Percentiles rank a stretch among this genome's conserved stretches.
Conservation (phyloP, 2,113 vertebrate genomes). For the Pachycephala philippinensis region DNA sequence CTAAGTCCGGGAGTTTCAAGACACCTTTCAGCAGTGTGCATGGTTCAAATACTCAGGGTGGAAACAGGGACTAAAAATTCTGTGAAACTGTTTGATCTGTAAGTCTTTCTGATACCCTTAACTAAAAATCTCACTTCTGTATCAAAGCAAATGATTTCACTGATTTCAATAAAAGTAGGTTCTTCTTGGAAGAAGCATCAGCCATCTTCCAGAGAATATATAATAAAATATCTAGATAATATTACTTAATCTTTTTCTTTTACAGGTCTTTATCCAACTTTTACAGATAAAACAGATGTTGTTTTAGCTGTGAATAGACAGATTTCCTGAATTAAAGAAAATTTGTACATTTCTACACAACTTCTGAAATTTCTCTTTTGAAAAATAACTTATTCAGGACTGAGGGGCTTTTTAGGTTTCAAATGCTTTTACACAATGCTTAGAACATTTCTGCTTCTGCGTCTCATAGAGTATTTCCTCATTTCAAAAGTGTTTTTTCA, state of each 20-base stretch:
- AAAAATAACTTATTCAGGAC: not conserved
- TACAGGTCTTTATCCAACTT: not conserved
- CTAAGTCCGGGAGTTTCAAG: not conserved
- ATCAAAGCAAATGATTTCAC: not conserved
- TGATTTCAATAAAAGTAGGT: not conserved
- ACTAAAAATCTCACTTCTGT: not conserved
- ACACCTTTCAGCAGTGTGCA: not conserved
- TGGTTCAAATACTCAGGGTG: not conserved
- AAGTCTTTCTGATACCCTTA: not conserved
- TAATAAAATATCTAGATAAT: not conserved
- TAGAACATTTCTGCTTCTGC: not conserved
- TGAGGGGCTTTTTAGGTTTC: not conserved
- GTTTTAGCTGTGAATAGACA: not conserved
- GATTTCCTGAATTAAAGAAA: not conserved
- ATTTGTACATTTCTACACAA: not conserved
- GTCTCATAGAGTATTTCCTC: not conserved
- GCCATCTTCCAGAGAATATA: not conserved
- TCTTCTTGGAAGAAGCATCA: not conserved
- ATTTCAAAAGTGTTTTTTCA: not conserved
- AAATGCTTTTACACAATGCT: not conserved
- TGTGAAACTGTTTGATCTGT: not conserved
- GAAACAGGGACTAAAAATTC: not conserved
- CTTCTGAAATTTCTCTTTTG: not conserved
- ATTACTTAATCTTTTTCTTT: not conserved
- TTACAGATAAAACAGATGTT: not conserved